Conservation (phyloP, 2,797 vertebrate species). For the Antrozous pallidus region DNA sequence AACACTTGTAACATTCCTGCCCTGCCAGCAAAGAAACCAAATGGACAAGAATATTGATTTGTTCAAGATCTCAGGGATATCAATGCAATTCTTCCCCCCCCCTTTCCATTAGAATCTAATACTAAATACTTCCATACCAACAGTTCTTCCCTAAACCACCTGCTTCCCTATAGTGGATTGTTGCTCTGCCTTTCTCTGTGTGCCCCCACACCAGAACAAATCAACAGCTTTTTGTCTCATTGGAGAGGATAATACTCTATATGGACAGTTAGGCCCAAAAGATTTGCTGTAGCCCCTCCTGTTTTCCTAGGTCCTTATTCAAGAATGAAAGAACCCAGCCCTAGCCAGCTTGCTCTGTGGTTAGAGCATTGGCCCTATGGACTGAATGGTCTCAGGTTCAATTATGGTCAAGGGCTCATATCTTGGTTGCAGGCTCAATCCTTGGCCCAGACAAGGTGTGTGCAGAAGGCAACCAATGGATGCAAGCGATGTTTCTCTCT, state of each 20-base stretch:
- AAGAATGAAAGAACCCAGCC: not conserved
- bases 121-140: not conserved
- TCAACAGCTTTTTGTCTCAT: slow-evolving; percentile 2
- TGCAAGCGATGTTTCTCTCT: not conserved
- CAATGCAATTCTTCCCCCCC: not conserved
- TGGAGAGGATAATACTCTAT: not conserved
- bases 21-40: not conserved
- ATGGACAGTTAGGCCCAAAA: not conserved
- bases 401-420: not conserved
- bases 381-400: not conserved
- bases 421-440: not conserved
- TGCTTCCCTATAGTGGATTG: not conserved
- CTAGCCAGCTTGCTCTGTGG: not conserved
- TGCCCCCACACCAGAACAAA: not conserved
- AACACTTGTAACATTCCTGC: not conserved
- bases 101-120: not conserved
- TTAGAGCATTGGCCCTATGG: not conserved
- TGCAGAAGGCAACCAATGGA: not conserved
- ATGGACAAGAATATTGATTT: not conserved
- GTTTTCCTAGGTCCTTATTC: not conserved
- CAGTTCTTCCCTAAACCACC: not conserved
- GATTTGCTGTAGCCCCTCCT: not conserved
- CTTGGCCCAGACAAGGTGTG: not conserved
- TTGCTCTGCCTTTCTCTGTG: not conserved
- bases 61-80: not conserved